A percentile compares a stretch with the other conserved stretches of the same genome.
Conservation (phyloP, 2,113 vertebrate genomes). For the Rhinolophus sinicus region DNA sequence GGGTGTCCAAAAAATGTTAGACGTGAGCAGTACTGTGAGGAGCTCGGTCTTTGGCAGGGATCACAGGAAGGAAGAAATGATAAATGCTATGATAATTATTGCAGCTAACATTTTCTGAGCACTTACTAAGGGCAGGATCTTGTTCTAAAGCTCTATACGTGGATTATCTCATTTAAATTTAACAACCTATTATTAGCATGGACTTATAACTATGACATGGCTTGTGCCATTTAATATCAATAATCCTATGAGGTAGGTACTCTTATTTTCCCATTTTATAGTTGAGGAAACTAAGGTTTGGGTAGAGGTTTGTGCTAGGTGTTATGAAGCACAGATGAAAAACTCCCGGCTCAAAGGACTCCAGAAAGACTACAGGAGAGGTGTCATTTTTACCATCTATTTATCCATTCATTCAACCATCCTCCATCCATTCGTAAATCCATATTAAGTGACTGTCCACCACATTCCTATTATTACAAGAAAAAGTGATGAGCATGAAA, state of each 20-base stretch:
- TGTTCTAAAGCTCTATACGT: not conserved
- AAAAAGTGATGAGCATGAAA: not conserved
- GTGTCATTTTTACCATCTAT: not conserved
- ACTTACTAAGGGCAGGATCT: not conserved
- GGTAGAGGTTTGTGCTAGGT: not conserved
- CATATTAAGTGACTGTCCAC: not conserved
- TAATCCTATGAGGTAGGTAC: not conserved
- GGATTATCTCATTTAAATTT: slow-evolving; percentile 41
- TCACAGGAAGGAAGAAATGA: not conserved
- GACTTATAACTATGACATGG: slow-evolving; percentile 26
- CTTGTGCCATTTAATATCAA: not conserved
- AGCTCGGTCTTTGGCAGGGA: not conserved
- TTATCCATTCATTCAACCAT: not conserved
- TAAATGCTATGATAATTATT: not conserved
- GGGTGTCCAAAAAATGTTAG: not conserved
- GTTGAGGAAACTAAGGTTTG: not conserved
- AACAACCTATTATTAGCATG: not conserved
- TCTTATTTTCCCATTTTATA: not conserved
- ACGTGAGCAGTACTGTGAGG: not conserved
- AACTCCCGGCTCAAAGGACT: not conserved
- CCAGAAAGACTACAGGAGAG: not conserved
- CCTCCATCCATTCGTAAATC: not conserved
- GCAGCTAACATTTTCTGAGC: not conserved
- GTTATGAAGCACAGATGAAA: not conserved
- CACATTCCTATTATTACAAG: not conserved